A percentile compares a stretch with the other conserved stretches of the same genome.
These are phyloP conservation scores for Periophthalmus magnuspinnatus DNA, from an alignment of 2,797 vertebrate genomes.

Conservation along the genomic window DNA sequence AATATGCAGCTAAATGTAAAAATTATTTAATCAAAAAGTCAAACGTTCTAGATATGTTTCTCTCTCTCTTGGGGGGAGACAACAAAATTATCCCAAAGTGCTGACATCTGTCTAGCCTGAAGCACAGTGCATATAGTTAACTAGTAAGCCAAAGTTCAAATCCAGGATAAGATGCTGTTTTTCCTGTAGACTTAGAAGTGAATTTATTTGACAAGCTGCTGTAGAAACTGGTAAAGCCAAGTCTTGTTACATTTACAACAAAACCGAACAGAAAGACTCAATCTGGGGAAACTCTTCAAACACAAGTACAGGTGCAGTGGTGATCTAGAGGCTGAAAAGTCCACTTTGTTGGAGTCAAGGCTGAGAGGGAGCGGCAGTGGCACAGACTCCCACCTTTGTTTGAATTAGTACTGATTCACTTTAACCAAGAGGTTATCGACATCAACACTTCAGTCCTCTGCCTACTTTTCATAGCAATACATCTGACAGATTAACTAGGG, in stretches of 20 bases:
- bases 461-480: constrained; percentile 31
- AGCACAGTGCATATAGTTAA: constrained; percentile 17
- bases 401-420: constrained; percentile 60
- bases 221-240: constrained; percentile 23
- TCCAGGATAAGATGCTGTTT: constrained; percentile 22
- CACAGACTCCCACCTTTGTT: constrained; percentile 66
- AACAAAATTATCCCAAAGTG: constrained; percentile 22
- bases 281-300: constrained; percentile 2
- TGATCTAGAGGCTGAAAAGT: constrained; percentile 50
- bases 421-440: constrained; percentile 55
- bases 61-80: not conserved
- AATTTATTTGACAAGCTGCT: constrained; percentile 18
- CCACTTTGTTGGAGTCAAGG: constrained; percentile 36
- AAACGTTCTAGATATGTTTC: constrained; percentile 22
- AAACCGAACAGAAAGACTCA: constrained; percentile 1
- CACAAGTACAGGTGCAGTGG: constrained; percentile 1
- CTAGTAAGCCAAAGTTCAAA: constrained; percentile 24
- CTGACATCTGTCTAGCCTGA: constrained; percentile 49
- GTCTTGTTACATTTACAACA: constrained; percentile 20
- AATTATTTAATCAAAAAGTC: constrained; percentile 30
- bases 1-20: constrained; percentile 2
- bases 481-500: not conserved
- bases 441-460: constrained; percentile 30
- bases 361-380: constrained; percentile 63
- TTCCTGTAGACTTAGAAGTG: constrained; percentile 8